Base-by-base conservation (phyloP, 2,797 vertebrate genomes). In the Heliangelus exortis region DNA sequence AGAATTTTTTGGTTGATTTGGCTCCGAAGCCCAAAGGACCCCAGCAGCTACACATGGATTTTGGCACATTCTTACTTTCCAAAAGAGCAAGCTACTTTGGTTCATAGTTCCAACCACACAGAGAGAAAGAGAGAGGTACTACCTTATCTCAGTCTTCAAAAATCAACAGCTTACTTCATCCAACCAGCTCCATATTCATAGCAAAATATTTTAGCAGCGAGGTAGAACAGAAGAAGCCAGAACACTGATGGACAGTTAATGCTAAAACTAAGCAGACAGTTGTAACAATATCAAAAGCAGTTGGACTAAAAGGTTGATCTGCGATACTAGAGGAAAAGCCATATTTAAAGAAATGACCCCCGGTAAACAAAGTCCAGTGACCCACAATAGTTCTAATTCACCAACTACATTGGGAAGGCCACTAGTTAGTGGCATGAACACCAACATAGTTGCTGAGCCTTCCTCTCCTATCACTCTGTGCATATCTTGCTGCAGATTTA, bases 1-100 rank as follows among this genome's bases (percentile, higher is more conserved):
- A 87, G 66, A 80, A 43, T 68, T 14, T 79, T 65, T 65, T 82
- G 63, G 75, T 48, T 82, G 45, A 66, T 90, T 86, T 84, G 47
- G 61, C 65, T 85, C 78, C 61, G 39, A 12, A 95, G 45, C 23
- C 36, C 36, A 58, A 67, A 80, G 57, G 89, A 87, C 45, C 48
- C 41, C 72, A 18, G 75, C 50, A 92, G 66, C 55, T 81, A 47
- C 75, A 67, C 50, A 12, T 8, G 29, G 63, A 86, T 90, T 93
- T 92, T 91, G 89, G 75, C 77, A 84, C 47, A 43, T 87, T 84
- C 53, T 84, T 36, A 48, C 41, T 94, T 93, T 67, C 59, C 71
- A 78, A 41, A 89, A 89, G 62, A 48, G 31, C 15, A 81, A 93
- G 84, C 23, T 68, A 29, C 48, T 81, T 89, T 68, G 69, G 86